Evolutionary conservation across 2,113 vertebrate genomes (phyloP).

Genomic region (Myxocyprinus asiaticus): DNA sequence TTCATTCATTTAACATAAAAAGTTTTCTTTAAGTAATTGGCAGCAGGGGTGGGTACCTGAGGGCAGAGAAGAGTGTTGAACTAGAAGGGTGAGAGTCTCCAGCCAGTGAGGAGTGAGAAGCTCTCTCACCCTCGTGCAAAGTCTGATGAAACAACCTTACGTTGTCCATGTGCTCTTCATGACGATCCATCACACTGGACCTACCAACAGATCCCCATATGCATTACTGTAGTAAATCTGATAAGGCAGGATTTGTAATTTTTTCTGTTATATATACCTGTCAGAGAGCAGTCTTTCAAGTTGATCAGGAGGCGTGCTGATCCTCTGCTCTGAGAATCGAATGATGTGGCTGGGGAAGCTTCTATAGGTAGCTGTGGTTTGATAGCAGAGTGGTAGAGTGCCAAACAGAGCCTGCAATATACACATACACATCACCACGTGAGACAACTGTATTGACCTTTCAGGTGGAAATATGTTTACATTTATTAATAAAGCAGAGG

Average conservation of each 20-base stretch:
- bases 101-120: neutral
- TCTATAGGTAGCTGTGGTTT: slow-evolving; percentile 69
- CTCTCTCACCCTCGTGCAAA: slow-evolving; percentile 76
- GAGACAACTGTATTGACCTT: neutral
- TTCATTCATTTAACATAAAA: too few relatives aligned
- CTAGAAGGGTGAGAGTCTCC: slow-evolving; percentile 68
- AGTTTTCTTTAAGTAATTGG: too few relatives aligned
- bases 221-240: neutral
- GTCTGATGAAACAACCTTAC: slow-evolving; percentile 84
- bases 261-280: slow-evolving; percentile 66
- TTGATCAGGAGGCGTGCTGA: slow-evolving; percentile 66
- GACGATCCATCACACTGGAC: slow-evolving; percentile 66
- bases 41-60: slow-evolving; percentile 76
- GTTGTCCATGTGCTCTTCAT: slow-evolving; percentile 84
- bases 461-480: neutral
- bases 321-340: slow-evolving; percentile 69
- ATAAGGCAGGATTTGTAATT: too few relatives aligned
- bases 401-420: slow-evolving; percentile 58
- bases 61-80: slow-evolving; percentile 77
- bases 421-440: slow-evolving; percentile 4
- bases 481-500: too few relatives aligned
- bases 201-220: slow-evolving; percentile 11
- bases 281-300: slow-evolving; percentile 59
- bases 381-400: slow-evolving; percentile 60
- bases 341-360: slow-evolving; percentile 71